These are phyloP conservation scores for Grantiella picta DNA, from an alignment of 2,113 vertebrate genomes.

Conservation along the genomic window DNA sequence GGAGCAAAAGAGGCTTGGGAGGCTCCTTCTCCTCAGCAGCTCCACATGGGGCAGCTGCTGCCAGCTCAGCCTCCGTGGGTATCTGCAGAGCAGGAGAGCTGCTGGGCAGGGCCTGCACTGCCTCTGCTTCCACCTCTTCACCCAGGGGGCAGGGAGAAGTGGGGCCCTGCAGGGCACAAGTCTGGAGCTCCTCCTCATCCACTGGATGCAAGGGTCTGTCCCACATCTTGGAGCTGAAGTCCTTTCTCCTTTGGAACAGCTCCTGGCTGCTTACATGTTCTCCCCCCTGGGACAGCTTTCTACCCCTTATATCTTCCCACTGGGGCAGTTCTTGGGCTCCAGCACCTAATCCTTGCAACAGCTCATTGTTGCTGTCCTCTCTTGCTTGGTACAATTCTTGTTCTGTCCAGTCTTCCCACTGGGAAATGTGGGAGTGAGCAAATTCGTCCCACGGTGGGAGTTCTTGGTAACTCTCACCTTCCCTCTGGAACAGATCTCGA, in stretches of 20 bases:
- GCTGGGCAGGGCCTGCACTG: background rate
- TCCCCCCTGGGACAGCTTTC: background rate
- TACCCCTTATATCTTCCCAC: background rate
- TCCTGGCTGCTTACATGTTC: background rate
- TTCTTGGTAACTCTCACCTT: background rate
- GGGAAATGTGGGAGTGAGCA: background rate
- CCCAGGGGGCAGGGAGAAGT: background rate
- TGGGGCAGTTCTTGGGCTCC: background rate
- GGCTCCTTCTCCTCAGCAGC: no score
- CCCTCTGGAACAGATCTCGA: accelerated
- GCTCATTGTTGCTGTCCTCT: background rate
- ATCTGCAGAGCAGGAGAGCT: background rate
- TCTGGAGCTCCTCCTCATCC: background rate
- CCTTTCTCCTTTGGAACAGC: background rate
- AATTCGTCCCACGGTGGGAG: accelerated
- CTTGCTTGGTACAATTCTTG: background rate
- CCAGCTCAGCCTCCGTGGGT: accelerated
- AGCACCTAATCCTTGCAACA: no score
- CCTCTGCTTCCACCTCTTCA: background rate
- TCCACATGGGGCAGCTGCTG: background rate
- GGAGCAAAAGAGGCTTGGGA: no score
- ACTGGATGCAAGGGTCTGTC: no score
- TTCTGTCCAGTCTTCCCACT: background rate
- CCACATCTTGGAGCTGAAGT: background rate
- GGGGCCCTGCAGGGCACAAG: accelerated